Conservation (phyloP, 1,140 invertebrate genomes). For the Drosophila tani region DNA sequence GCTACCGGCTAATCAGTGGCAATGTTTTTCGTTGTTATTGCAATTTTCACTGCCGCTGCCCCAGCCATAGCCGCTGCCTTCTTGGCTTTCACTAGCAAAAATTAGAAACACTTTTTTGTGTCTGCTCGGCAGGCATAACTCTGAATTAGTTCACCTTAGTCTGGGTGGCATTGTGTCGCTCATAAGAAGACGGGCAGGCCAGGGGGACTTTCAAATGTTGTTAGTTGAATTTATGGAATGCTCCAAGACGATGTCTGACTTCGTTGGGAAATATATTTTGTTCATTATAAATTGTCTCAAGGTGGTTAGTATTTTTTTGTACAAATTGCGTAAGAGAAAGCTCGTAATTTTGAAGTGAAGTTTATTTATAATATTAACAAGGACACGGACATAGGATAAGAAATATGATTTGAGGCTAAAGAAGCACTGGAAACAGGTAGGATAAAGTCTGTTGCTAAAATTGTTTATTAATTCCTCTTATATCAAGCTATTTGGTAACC, state of each 20-base stretch:
- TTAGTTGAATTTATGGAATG: conserved; percentile 7
- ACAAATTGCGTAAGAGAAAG: not conserved
- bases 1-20: conserved; percentile 63
- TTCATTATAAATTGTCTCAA: not conserved
- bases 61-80: conserved; percentile 22
- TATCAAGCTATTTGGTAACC: too few species aligned
- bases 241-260: not conserved
- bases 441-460: not conserved
- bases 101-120: conserved; percentile 55
- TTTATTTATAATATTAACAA: not conserved
- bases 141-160: conserved; percentile 53
- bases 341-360: not conserved
- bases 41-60: conserved; percentile 14
- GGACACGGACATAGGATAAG: not conserved
- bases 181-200: not conserved
- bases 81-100: conserved; percentile 74
- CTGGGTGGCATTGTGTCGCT: conserved; percentile 43
- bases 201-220: conserved; percentile 12
- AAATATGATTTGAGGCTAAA: not conserved
- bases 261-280: not conserved
- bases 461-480: too few species aligned
- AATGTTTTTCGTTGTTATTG: conserved; percentile 43
- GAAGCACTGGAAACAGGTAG: not conserved
- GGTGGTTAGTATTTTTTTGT: not conserved
- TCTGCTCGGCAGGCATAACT: conserved; percentile 48